Conservation (phyloP, 2,113 vertebrate species). For the Eublepharis macularius region DNA sequence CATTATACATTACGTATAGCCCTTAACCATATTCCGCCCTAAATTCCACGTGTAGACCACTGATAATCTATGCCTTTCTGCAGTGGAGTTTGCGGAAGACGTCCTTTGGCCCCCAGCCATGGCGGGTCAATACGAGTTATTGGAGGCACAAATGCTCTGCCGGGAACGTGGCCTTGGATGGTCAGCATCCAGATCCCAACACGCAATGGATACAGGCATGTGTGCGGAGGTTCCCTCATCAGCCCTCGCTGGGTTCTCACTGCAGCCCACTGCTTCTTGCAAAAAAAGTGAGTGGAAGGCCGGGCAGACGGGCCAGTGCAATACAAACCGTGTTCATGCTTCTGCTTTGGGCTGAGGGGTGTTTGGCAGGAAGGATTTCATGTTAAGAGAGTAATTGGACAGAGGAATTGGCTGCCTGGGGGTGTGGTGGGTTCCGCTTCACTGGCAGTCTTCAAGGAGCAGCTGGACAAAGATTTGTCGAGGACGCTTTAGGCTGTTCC, state of each 20-base stretch:
- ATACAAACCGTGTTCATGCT: too few relatives aligned
- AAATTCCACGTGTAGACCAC: too few relatives aligned
- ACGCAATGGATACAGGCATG: conserved; percentile 6
- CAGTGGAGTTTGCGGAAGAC: conserved; percentile 31
- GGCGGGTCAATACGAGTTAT: not conserved
- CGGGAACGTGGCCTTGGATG: conserved; percentile 53
- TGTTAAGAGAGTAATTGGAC: too few relatives aligned
- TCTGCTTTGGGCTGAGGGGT: too few relatives aligned
- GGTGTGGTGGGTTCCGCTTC: too few relatives aligned
- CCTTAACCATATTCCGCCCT: too few relatives aligned
- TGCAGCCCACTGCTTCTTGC: conserved; percentile 55
- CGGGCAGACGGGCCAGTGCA: not conserved
- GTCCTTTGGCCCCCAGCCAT: conserved; percentile 19
- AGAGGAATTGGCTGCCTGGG: too few relatives aligned
- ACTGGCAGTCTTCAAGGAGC: too few relatives aligned
- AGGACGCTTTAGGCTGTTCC: too few relatives aligned
- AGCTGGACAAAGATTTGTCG: too few relatives aligned
- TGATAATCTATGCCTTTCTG: not conserved
- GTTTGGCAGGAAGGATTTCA: too few relatives aligned
- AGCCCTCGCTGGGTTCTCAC: conserved; percentile 51
- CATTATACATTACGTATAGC: too few relatives aligned
- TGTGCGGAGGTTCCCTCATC: conserved; percentile 49
- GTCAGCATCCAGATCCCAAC: conserved; percentile 52
- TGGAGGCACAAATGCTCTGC: not conserved
- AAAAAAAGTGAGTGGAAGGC: conserved; percentile 11